Percentiles rank a stretch among this genome's conserved stretches.
Conservation (phyloP, 2,113 vertebrate species). For the Bos javanicus region DNA sequence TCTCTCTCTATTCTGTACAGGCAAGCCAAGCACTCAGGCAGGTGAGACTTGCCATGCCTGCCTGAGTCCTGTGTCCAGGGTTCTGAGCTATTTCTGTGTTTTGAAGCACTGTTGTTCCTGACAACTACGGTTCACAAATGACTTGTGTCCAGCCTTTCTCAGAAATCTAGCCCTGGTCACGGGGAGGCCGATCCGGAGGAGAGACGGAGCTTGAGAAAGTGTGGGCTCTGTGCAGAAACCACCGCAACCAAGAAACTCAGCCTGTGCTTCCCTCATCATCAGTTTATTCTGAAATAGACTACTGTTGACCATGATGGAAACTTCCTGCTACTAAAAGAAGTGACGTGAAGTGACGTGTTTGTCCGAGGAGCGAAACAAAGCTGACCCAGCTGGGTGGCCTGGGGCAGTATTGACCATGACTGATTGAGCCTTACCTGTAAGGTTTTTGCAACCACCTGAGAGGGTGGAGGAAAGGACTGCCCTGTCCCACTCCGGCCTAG, state of each 20-base stretch:
- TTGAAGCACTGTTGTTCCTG: not conserved
- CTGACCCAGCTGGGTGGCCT: not conserved
- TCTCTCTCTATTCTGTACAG: not conserved
- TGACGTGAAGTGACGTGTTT: not conserved
- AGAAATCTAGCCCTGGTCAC: not conserved
- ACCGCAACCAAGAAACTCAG: not conserved
- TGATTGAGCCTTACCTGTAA: not conserved
- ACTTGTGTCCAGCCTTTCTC: not conserved
- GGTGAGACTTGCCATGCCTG: not conserved
- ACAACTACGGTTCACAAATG: not conserved
- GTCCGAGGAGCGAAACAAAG: not conserved
- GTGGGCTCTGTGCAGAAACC: not conserved
- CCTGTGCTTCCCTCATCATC: not conserved
- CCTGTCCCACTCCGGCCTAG: fast-evolving
- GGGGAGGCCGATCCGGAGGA: not conserved
- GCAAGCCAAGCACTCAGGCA: not conserved
- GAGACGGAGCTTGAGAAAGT: not conserved
- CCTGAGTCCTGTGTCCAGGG: not conserved
- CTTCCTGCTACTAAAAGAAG: not conserved
- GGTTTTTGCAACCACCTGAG: not conserved
- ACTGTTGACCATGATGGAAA: not conserved
- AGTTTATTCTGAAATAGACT: not conserved
- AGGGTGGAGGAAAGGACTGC: not conserved
- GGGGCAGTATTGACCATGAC: too few relatives aligned
- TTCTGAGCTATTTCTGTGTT: not conserved